A percentile compares a stretch with the other conserved stretches of the same genome.
These are phyloP conservation scores for Apamea sordens DNA, from an alignment of 2,888 invertebrate genomes.

Conservation along the genomic window DNA sequence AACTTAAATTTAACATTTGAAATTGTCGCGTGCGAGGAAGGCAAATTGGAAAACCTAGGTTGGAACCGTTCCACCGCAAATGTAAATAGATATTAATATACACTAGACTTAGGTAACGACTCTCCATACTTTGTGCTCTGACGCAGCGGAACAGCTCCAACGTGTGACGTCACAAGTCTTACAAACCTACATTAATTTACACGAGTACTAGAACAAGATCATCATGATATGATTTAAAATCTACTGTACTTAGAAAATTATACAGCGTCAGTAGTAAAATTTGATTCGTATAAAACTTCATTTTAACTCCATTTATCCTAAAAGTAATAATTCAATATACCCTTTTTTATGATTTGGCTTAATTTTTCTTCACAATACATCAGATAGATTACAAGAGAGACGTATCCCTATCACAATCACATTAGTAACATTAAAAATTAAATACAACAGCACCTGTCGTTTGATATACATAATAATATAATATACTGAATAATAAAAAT, in stretches of 20 bases:
- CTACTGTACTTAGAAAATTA: conserved; percentile 88
- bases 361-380: conserved; percentile 81
- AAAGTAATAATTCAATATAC: conserved; percentile 88
- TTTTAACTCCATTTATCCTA: conserved; percentile 86
- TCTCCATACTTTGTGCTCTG: conserved; percentile 70
- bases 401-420: conserved; percentile 85
- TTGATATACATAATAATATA: conserved; percentile 84
- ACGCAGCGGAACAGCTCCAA: conserved; percentile 63
- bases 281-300: conserved; percentile 88
- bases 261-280: conserved; percentile 86
- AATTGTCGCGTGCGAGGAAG: conserved; percentile 68
- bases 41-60: conserved; percentile 66
- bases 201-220: conserved; percentile 80
- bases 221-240: conserved; percentile 86
- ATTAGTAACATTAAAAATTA: conserved; percentile 86
- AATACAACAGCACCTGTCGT: conserved; percentile 88
- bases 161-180: conserved; percentile 71
- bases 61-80: conserved; percentile 50
- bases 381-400: conserved; percentile 86
- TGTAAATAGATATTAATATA: conserved; percentile 56
- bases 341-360: conserved; percentile 89
- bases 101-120: conserved; percentile 65
- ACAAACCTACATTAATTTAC: conserved; percentile 80
- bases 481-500: conserved; percentile 83
- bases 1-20: conserved; percentile 65